Evolutionary conservation across 1,140 invertebrate species (phyloP).

Genomic region (Mercenaria mercenaria): DNA sequence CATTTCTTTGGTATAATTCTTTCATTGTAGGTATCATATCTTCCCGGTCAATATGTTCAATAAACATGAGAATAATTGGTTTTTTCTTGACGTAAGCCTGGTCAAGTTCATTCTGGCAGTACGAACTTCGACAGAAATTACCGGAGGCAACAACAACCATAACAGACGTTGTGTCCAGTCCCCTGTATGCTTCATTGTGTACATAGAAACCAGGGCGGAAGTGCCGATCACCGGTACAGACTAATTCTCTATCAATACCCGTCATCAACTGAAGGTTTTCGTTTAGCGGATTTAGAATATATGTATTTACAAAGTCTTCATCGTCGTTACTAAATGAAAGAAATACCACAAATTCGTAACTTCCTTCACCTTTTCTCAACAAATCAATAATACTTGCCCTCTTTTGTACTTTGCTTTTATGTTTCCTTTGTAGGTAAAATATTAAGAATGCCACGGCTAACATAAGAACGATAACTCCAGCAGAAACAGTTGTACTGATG

Average conservation of each 20-base stretch:
- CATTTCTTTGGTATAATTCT: slow-evolving; percentile 27
- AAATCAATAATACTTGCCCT: neutral
- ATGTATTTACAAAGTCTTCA: neutral
- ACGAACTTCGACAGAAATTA: neutral
- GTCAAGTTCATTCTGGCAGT: neutral
- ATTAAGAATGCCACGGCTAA: neutral
- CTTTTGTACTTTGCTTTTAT: neutral
- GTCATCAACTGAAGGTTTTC: slow-evolving; percentile 8
- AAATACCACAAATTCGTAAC: neutral
- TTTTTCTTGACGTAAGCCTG: neutral
- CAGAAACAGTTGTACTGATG: neutral
- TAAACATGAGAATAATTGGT: slow-evolving; percentile 26
- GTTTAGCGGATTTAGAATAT: neutral
- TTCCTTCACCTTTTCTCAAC: neutral
- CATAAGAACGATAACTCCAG: neutral
- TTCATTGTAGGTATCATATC: slow-evolving; percentile 16
- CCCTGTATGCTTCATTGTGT: neutral
- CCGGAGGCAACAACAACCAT: slow-evolving; percentile 1
- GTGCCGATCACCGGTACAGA: slow-evolving; percentile 11
- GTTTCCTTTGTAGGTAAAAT: neutral
- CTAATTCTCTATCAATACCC: neutral
- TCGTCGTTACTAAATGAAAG: slow-evolving; percentile 8
- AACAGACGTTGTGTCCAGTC: neutral
- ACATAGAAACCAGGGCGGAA: slow-evolving; percentile 25
- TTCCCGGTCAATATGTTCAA: neutral